These are phyloP conservation scores for Cheilosia impressa DNA, from an alignment of 2,888 invertebrate species.

Conservation along the genomic window DNA sequence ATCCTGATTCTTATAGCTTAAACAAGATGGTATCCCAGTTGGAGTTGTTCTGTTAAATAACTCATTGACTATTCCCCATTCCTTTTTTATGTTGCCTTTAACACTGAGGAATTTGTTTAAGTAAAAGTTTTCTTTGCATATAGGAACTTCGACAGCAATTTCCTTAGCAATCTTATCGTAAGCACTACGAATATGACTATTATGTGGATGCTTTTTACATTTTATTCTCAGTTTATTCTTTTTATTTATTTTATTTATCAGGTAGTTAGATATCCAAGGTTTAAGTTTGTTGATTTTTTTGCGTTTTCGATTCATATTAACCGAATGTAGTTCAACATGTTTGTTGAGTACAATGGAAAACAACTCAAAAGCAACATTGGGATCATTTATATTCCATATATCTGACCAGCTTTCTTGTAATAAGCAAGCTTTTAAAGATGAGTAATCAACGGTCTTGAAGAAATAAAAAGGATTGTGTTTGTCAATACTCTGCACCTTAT, in stretches of 20 bases:
- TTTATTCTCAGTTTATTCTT: neutral
- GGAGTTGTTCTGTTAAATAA: neutral
- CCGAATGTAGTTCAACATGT: too few species aligned
- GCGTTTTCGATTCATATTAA: too few species aligned
- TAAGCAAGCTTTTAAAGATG: neutral
- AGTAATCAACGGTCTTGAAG: neutral
- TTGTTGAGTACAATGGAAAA: too few species aligned
- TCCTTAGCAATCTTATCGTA: neutral
- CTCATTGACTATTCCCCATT: constrained; percentile 5
- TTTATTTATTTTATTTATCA: neutral
- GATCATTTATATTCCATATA: too few species aligned
- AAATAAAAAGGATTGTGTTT: neutral
- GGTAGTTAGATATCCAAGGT: too few species aligned
- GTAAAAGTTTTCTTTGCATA: constrained; percentile 26
- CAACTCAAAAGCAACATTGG: too few species aligned
- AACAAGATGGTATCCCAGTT: neutral
- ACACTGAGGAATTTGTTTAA: constrained; percentile 16
- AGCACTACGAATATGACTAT: neutral
- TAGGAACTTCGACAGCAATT: neutral
- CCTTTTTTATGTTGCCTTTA: constrained; percentile 19
- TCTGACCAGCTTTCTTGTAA: too few species aligned
- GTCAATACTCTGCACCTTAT: neutral
- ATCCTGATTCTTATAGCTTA: neutral
- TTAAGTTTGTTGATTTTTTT: too few species aligned
- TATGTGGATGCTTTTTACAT: neutral